Conservation (phyloP, 2,888 invertebrate species). For the Cantharis lateralis region DNA sequence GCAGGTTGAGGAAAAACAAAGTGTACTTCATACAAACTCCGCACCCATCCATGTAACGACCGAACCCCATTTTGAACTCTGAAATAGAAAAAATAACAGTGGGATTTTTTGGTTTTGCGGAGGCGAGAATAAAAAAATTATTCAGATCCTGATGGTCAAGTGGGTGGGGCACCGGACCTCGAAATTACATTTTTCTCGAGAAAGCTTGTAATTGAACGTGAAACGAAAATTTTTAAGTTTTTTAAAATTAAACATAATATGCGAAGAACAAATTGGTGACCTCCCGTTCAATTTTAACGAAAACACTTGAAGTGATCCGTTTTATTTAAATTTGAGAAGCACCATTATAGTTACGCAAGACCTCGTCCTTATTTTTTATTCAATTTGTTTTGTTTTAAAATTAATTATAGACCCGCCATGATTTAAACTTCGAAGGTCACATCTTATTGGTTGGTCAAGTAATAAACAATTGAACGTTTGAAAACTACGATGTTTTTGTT, state of each 20-base stretch:
- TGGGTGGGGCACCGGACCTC: background rate
- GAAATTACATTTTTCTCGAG: background rate
- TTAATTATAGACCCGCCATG: background rate
- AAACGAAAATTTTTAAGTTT: background rate
- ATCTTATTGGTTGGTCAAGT: background rate
- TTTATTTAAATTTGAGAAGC: background rate
- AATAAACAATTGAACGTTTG: background rate
- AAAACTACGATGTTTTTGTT: background rate
- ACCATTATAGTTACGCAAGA: background rate
- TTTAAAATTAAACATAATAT: background rate
- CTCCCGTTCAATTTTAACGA: background rate
- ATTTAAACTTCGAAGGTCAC: background rate
- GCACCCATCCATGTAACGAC: constrained; percentile 85
- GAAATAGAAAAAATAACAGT: background rate
- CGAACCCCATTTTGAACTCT: constrained; percentile 68
- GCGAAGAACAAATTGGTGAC: background rate
- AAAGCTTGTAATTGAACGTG: too few species aligned
- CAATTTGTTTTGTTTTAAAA: background rate
- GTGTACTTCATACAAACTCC: constrained; percentile 87
- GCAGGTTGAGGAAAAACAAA: constrained; percentile 79
- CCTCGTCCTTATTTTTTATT: background rate
- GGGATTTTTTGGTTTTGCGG: background rate
- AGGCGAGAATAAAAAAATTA: background rate
- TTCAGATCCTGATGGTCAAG: background rate
- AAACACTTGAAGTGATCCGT: background rate